phyloP scores from a whole-genome alignment of 2,797 vertebrate species.

The Fundulus diaphanus region DNA sequence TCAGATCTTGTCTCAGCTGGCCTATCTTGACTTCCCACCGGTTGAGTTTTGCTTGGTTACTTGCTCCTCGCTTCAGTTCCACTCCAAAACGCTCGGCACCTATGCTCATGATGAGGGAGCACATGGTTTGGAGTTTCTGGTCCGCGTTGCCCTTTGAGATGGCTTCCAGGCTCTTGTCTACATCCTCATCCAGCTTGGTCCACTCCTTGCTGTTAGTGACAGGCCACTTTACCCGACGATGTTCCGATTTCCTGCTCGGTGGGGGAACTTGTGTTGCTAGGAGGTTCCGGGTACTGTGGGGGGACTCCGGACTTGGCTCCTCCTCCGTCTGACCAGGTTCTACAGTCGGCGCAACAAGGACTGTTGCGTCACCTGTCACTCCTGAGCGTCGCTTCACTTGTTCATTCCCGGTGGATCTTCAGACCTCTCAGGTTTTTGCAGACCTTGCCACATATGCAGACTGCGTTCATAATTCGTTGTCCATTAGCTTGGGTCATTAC shows the following conservation, averaged over 20 bases:
- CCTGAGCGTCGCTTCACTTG: not conserved
- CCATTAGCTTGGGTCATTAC: too few species aligned
- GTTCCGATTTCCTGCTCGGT: too few species aligned
- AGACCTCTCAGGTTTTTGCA: not conserved
- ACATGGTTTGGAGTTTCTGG: not conserved
- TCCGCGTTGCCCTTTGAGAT: not conserved
- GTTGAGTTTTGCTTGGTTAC: not conserved
- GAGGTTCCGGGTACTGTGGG: too few species aligned
- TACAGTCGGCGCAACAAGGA: not conserved
- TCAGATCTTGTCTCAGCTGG: not conserved
- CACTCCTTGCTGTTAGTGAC: not conserved
- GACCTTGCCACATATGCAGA: too few species aligned
- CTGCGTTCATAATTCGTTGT: not conserved
- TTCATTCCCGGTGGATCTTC: not conserved
- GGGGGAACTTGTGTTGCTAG: too few species aligned
- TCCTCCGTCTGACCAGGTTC: too few species aligned
- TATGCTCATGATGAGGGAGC: not conserved
- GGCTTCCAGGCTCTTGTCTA: too few species aligned
- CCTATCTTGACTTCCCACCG: not conserved
- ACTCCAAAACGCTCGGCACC: too few species aligned
- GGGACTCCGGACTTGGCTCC: too few species aligned
- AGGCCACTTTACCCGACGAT: not conserved
- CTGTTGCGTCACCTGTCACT: not conserved
- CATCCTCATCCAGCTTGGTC: not conserved
- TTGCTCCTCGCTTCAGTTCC: not conserved